Base-by-base conservation (phyloP, 2,888 invertebrate species). In the Bellardia bayeri region DNA sequence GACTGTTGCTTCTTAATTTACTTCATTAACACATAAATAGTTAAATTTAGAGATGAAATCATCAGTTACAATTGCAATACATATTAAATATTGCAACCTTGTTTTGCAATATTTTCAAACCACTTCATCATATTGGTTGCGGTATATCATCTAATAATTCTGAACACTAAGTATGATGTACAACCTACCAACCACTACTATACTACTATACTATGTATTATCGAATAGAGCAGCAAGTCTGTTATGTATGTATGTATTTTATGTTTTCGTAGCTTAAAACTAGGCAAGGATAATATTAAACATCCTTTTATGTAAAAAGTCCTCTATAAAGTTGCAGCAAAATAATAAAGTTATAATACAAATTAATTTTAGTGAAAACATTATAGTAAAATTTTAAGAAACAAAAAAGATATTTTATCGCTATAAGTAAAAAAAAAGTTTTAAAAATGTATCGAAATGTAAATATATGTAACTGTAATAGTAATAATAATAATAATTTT, bases 361-460 rank as follows among this genome's bases (percentile, higher is more conserved):
- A 78, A 83, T 56, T 83, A 83, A 78, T 63, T 83, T 76, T 83
- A 83, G 71, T 56, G 56, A 83, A 76, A 83, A 78, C 51, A 37
- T 16, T 82, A 63, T 69, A 83, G 83, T 83, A 83, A 83, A 83
- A 83, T 83, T 83, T 83, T 83, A 83, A 83, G 83, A 78, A 78
- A 78, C 42, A 82, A 80, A 78, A 14, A 40, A 78, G 83, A 83
- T 83, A 83, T 83, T 83, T 78, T 81, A 81, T 85, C 74, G 75
- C 68, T 85, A 63, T 81, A 81, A 80, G 75, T 80, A 74, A 74
- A 81, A 61, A 78, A 74, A 78, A 80, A 85, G 63, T 85, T 81
- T 75, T 81, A 71, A 85, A 75, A 79, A 49, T 78, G 56, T 75
- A 75, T 49, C 63, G 54, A 85, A 87, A 82, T 89, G 88, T 88